Evolutionary conservation across 2,888 invertebrate genomes (phyloP).

Genomic region (Eupithecia subumbrata): DNA sequence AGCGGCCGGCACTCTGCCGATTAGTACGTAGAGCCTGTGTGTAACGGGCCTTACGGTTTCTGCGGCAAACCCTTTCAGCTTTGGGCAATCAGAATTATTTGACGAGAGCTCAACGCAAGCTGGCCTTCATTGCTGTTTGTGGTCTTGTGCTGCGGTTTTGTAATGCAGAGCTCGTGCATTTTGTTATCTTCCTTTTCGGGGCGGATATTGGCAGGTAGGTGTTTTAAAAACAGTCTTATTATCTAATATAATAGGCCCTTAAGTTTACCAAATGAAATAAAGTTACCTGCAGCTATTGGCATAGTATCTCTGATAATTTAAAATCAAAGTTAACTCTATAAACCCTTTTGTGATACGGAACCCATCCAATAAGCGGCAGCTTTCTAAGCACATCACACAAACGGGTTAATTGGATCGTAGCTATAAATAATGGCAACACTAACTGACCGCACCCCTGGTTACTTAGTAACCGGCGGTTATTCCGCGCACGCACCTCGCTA

Average conservation of each 20-base stretch:
- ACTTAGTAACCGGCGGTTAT: constrained; percentile 54
- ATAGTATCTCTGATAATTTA: too few species aligned
- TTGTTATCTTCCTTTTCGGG: neutral
- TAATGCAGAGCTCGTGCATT: constrained; percentile 45
- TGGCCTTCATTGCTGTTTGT: constrained; percentile 54
- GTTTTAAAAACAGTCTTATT: neutral
- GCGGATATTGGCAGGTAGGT: neutral
- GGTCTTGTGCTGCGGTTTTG: constrained; percentile 39
- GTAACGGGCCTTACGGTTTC: constrained; percentile 64
- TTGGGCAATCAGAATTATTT: constrained; percentile 79
- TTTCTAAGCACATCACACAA: constrained; percentile 49
- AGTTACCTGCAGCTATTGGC: neutral
- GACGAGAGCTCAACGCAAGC: constrained; percentile 59
- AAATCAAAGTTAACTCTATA: too few species aligned
- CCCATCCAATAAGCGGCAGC: constrained; percentile 15
- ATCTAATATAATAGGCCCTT: neutral
- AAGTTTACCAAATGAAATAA: neutral
- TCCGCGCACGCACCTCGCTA: constrained; percentile 72
- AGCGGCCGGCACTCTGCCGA: constrained; percentile 80
- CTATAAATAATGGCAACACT: constrained; percentile 62
- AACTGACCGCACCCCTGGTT: constrained; percentile 51
- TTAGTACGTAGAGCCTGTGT: constrained; percentile 72
- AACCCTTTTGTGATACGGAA: neutral
- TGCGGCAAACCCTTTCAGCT: constrained; percentile 75
- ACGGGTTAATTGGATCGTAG: constrained; percentile 66